phyloP scores from a whole-genome alignment of 2,888 invertebrate species.

The Campoplex nolae region DNA sequence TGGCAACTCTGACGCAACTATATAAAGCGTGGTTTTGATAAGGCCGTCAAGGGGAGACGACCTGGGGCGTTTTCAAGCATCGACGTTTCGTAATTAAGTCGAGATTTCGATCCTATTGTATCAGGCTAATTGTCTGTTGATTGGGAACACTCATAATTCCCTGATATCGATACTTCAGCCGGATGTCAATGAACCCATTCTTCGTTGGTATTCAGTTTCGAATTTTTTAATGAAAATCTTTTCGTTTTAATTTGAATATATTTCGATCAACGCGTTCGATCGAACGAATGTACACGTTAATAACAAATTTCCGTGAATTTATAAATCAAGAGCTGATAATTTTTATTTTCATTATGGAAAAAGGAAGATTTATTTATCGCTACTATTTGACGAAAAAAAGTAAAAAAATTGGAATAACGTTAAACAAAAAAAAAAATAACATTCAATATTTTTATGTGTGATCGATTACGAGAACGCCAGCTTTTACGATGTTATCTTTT shows the following conservation, averaged over 20 bases:
- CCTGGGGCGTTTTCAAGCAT: conserved; percentile 52
- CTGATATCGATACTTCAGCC: background rate
- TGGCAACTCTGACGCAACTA: conserved; percentile 64
- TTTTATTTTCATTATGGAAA: background rate
- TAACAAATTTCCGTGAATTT: background rate
- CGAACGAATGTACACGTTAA: too few relatives aligned
- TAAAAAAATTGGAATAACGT: background rate
- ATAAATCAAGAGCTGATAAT: background rate
- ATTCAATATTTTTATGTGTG: background rate
- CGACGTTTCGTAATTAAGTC: conserved; percentile 78
- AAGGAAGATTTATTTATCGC: background rate
- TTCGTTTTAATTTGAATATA: background rate
- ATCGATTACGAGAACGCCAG: background rate
- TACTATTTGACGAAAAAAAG: background rate
- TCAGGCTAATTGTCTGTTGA: conserved; percentile 76
- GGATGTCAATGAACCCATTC: background rate
- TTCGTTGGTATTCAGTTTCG: background rate
- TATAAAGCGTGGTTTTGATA: conserved; percentile 70
- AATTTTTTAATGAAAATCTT: background rate
- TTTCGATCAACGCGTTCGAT: background rate
- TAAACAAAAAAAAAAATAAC: background rate
- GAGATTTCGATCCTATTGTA: conserved; percentile 76
- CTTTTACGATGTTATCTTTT: background rate
- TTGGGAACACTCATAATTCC: background rate
- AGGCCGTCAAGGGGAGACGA: conserved; percentile 61